These are phyloP conservation scores for Sebastes oblongus DNA, from an alignment of 2,797 vertebrate species.

Conservation along the genomic window DNA sequence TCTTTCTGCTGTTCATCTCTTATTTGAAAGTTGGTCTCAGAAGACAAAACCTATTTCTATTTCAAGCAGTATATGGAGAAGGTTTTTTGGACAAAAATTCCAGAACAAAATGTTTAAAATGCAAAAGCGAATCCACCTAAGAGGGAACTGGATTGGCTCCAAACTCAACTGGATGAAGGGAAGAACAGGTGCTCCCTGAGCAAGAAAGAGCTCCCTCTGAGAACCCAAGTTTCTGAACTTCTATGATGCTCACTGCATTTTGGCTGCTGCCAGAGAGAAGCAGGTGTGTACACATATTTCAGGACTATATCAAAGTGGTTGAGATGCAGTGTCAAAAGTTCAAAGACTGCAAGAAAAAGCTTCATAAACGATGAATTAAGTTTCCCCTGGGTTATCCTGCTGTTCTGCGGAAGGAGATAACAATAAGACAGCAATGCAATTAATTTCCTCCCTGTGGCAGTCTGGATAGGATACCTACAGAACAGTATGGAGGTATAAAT, in stretches of 20 bases:
- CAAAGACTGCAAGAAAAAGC: not conserved
- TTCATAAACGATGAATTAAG: not conserved
- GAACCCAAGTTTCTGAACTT: not conserved
- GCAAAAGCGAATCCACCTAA: not conserved
- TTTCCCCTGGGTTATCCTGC: not conserved
- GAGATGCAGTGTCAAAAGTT: too few relatives aligned
- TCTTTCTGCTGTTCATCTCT: not conserved
- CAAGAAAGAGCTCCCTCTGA: not conserved
- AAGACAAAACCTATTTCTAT: not conserved
- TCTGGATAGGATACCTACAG: not conserved
- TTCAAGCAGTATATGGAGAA: not conserved
- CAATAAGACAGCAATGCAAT: not conserved
- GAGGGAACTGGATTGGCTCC: not conserved
- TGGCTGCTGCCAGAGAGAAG: not conserved
- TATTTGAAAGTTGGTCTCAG: not conserved
- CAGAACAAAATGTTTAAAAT: not conserved
- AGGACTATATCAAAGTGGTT: not conserved
- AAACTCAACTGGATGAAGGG: not conserved
- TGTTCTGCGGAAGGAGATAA: not conserved
- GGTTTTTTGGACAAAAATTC: too few relatives aligned
- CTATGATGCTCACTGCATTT: not conserved
- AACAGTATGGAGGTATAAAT: not conserved
- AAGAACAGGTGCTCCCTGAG: not conserved
- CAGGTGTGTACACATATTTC: not conserved
- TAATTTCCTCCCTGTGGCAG: not conserved